Evolutionary conservation across 2,113 vertebrate genomes (phyloP).

Genomic region (Erinaceus europaeus): DNA sequence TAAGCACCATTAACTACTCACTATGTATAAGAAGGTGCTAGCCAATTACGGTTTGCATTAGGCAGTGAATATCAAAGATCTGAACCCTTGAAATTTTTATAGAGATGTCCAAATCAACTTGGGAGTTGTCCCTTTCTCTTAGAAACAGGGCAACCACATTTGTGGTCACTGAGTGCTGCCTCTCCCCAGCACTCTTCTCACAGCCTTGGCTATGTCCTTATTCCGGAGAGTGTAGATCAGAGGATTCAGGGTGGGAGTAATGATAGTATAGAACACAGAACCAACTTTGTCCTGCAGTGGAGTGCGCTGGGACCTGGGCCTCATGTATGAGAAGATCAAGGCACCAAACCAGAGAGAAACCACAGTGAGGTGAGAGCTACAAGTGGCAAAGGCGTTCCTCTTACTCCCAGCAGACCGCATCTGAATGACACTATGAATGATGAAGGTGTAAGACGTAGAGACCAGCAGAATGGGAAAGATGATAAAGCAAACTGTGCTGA

Average conservation of each 20-base stretch:
- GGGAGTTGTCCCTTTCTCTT: too few relatives aligned
- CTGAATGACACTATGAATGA: too few relatives aligned
- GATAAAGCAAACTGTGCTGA: too few relatives aligned
- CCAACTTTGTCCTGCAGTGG: slow-evolving; percentile 36
- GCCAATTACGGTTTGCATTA: not conserved
- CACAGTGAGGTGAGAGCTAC: not conserved
- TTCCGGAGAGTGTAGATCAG: slow-evolving; percentile 43
- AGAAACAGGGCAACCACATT: not conserved
- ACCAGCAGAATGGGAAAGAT: too few relatives aligned
- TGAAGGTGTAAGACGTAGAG: too few relatives aligned
- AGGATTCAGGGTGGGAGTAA: slow-evolving; percentile 34
- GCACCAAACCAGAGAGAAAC: not conserved
- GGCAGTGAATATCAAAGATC: not conserved
- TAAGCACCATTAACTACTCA: too few relatives aligned
- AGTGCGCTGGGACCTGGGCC: not conserved
- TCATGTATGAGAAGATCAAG: slow-evolving; percentile 23
- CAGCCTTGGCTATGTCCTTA: slow-evolving; percentile 37
- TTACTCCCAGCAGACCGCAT: too few relatives aligned
- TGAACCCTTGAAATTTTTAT: not conserved
- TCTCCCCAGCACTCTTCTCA: not conserved
- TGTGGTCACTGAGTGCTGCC: not conserved
- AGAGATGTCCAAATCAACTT: not conserved
- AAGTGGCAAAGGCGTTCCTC: too few relatives aligned
- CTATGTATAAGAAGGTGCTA: not conserved
- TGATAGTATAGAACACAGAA: slow-evolving; percentile 31